Evolutionary conservation across 2,113 vertebrate species (phyloP).

Genomic region (Saguinus midas): DNA sequence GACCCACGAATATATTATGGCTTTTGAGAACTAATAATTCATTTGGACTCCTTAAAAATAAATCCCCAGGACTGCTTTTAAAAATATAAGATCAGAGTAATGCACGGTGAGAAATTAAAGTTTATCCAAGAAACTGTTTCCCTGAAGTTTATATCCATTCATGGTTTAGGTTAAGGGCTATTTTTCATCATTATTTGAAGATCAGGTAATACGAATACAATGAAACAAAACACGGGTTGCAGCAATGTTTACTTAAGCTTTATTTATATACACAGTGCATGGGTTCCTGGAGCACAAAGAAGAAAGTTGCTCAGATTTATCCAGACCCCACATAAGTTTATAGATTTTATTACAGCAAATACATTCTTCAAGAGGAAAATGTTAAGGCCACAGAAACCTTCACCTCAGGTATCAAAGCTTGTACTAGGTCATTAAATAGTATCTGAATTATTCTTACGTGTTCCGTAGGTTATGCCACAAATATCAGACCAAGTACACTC

Average conservation of each 20-base stretch:
- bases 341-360: neutral
- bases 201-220: neutral
- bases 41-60: constrained; percentile 35
- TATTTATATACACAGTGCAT: neutral
- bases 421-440: neutral
- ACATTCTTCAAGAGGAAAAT: neutral
- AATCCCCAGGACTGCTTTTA: neutral
- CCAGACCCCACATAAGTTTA: neutral
- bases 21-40: constrained; percentile 23
- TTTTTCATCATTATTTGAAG: constrained; percentile 38
- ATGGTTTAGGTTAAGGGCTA: constrained; percentile 21
- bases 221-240: neutral
- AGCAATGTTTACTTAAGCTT: neutral
- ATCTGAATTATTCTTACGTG: neutral
- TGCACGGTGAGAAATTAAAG: constrained; percentile 33
- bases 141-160: neutral
- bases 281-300: neutral
- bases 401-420: neutral
- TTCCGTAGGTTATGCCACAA: neutral
- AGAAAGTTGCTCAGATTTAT: neutral
- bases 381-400: neutral
- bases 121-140: neutral
- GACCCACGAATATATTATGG: neutral
- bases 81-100: constrained; percentile 29
- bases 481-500: neutral